Conservation (phyloP, 2,797 vertebrate species). For the Brachyrhaphis roseni region DNA sequence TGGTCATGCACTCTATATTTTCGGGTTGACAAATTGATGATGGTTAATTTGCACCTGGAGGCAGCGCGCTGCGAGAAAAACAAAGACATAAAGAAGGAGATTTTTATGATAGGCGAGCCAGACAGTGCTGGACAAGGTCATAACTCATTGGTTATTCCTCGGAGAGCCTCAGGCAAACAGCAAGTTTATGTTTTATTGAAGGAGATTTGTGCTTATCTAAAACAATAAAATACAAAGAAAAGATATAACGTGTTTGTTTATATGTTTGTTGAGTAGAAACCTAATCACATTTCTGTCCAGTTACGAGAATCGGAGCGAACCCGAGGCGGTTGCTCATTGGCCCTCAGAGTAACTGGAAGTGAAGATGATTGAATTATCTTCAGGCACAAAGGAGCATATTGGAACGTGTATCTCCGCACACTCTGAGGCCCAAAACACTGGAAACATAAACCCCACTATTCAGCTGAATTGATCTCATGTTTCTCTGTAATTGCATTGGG, state of each 20-base stretch:
- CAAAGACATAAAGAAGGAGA: slow-evolving; percentile 30
- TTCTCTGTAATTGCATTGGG: slow-evolving; percentile 70
- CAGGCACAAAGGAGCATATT: slow-evolving; percentile 63
- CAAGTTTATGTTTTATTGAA: slow-evolving; percentile 7
- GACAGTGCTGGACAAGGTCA: slow-evolving; percentile 34
- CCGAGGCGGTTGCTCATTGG: slow-evolving; percentile 51
- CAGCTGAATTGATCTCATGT: slow-evolving; percentile 67
- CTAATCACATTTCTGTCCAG: slow-evolving; percentile 65
- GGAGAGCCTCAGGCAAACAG: slow-evolving; percentile 23
- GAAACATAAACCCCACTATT: slow-evolving; percentile 64
- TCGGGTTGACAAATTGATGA: slow-evolving; percentile 59
- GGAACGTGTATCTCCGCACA: slow-evolving; percentile 56
- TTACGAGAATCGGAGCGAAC: slow-evolving; percentile 55
- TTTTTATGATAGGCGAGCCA: slow-evolving; percentile 10
- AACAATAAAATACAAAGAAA: slow-evolving; percentile 13
- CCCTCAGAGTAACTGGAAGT: slow-evolving; percentile 67
- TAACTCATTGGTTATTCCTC: slow-evolving; percentile 40
- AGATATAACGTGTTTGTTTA: not conserved
- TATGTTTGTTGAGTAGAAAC: slow-evolving; percentile 8
- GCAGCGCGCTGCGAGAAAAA: slow-evolving; percentile 24
- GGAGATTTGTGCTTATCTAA: slow-evolving; percentile 20
- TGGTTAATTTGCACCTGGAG: slow-evolving; percentile 54
- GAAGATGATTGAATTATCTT: slow-evolving; percentile 72
- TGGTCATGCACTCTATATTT: slow-evolving; percentile 47
- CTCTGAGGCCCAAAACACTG: slow-evolving; percentile 39